phyloP scores from a whole-genome alignment of 2,113 vertebrate species.

The Meriones unguiculatus region DNA sequence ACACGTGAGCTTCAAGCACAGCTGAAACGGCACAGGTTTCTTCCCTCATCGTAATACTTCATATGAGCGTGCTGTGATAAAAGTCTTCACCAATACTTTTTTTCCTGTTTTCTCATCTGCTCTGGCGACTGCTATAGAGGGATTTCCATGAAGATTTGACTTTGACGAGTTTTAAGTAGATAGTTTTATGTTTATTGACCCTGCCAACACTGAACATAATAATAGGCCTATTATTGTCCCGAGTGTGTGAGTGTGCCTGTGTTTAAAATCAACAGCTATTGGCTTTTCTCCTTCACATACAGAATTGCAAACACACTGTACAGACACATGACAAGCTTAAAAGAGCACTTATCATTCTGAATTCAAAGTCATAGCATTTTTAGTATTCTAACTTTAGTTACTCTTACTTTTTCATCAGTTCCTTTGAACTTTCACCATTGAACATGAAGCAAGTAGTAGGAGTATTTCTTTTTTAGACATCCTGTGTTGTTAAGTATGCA shows the following conservation, averaged over 20 bases:
- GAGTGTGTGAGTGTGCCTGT: neutral
- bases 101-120: no score
- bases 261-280: neutral
- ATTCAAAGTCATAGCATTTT: neutral
- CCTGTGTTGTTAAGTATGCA: neutral
- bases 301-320: neutral
- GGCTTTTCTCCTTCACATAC: neutral
- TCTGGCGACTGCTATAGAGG: neutral
- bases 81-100: neutral
- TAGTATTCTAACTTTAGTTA: neutral
- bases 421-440: neutral
- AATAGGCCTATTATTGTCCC: neutral
- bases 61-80: neutral
- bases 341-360: neutral
- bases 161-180: neutral
- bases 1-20: neutral
- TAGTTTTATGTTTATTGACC: neutral
- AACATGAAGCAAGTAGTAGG: neutral
- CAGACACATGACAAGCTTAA: neutral
- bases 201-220: neutral
- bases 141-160: neutral
- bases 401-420: neutral
- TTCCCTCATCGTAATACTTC: neutral
- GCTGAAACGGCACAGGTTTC: neutral
- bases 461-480: neutral